phyloP scores from a whole-genome alignment of 2,113 vertebrate species.

The Cephalopterus ornatus region DNA sequence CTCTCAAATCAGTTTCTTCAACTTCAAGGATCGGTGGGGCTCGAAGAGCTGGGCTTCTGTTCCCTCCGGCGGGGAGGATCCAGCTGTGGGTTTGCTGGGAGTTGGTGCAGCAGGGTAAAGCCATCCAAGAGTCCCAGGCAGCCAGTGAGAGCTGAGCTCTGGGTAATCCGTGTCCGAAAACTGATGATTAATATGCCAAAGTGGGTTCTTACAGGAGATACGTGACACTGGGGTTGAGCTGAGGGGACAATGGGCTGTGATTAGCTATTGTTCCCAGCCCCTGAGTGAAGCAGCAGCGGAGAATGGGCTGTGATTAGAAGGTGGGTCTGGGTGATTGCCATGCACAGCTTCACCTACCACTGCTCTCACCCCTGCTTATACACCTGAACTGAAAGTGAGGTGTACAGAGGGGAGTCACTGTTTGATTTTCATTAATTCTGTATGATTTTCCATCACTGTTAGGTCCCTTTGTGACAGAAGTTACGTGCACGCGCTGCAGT shows the following conservation, averaged over 20 bases:
- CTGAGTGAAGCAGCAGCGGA: not conserved
- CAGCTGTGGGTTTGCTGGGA: constrained; percentile 16
- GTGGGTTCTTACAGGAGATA: not conserved
- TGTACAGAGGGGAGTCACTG: not conserved
- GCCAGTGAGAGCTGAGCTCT: not conserved
- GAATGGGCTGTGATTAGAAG: constrained; percentile 38
- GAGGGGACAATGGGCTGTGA: constrained; percentile 44
- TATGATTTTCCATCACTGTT: not conserved
- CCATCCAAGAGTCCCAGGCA: not conserved
- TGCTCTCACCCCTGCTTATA: not conserved
- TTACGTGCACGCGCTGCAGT: not conserved
- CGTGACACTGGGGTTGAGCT: not conserved
- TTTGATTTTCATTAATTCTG: constrained; percentile 1
- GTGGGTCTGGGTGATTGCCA: not conserved
- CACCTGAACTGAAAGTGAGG: not conserved
- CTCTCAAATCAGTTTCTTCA: not conserved
- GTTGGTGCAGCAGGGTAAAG: not conserved
- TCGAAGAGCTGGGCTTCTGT: not conserved
- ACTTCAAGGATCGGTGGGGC: not conserved
- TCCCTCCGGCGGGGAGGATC: not conserved
- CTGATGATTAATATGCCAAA: not conserved
- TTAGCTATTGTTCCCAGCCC: constrained; percentile 43
- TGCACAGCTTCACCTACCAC: not conserved
- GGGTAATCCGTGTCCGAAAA: not conserved
- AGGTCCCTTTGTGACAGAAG: not conserved